These are phyloP conservation scores for Dipodomys merriami DNA, from an alignment of 2,113 vertebrate genomes.

Conservation along the genomic window DNA sequence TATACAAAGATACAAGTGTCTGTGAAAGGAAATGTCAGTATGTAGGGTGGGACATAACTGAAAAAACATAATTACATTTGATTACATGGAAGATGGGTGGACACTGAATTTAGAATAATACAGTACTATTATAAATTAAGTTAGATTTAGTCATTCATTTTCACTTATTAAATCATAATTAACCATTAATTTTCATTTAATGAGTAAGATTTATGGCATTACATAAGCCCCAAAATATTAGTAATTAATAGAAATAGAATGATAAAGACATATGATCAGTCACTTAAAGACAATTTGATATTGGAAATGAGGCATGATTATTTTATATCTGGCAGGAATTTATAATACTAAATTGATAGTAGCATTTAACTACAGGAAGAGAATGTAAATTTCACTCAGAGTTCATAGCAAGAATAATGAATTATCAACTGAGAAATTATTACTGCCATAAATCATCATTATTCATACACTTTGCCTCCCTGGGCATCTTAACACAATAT, in stretches of 20 bases:
- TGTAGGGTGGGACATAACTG: background rate
- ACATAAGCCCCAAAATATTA: constrained; percentile 46
- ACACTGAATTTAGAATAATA: constrained; percentile 3
- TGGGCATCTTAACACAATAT: background rate
- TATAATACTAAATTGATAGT: constrained; percentile 47
- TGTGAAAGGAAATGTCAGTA: background rate
- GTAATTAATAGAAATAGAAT: constrained; percentile 51
- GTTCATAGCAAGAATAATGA: constrained; percentile 55
- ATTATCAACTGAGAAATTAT: constrained; percentile 59
- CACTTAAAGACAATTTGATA: constrained; percentile 58
- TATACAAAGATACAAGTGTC: background rate
- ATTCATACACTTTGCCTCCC: constrained; percentile 34
- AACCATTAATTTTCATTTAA: constrained; percentile 53
- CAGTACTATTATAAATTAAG: background rate
- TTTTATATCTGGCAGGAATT: constrained; percentile 36
- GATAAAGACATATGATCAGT: constrained; percentile 38
- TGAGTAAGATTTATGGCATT: constrained; percentile 46
- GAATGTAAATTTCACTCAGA: constrained; percentile 53
- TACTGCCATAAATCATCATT: constrained; percentile 50
- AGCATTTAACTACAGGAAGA: constrained; percentile 50
- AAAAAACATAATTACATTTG: background rate
- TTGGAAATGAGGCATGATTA: constrained; percentile 58
- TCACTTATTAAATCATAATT: constrained; percentile 48
- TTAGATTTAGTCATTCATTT: constrained; percentile 49
- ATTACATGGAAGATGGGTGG: background rate